A percentile compares a stretch with the other conserved stretches of the same genome.
phyloP scores from a whole-genome alignment of 2,113 vertebrate genomes.

The Apistogramma diplotaenia region DNA sequence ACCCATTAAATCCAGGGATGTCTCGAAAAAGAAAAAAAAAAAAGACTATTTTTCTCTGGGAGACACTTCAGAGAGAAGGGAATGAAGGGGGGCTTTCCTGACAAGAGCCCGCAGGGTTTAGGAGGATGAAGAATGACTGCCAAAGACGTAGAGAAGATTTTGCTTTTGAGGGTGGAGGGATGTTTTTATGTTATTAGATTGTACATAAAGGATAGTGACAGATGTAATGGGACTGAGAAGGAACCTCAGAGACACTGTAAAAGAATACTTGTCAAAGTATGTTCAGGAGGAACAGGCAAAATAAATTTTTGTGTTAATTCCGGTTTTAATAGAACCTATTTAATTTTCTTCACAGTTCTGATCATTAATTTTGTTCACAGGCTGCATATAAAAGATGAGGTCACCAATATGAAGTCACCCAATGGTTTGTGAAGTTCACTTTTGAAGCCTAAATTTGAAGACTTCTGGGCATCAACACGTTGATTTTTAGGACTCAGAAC shows the following conservation, averaged over 20 bases:
- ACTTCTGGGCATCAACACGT: too few species aligned
- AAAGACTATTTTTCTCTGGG: slow-evolving; percentile 18
- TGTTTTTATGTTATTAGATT: slow-evolving; percentile 11
- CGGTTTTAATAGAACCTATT: neutral
- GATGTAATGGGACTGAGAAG: neutral
- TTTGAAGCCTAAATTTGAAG: too few species aligned
- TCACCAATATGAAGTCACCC: too few species aligned
- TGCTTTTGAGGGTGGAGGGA: neutral
- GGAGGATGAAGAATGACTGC: slow-evolving; percentile 2
- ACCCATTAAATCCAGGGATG: slow-evolving; percentile 49
- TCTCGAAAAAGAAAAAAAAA: neutral
- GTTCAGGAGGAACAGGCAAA: neutral
- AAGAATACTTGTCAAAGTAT: neutral
- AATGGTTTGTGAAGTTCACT: too few species aligned
- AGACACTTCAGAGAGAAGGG: slow-evolving; percentile 18
- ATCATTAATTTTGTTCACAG: too few species aligned
- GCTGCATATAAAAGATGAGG: too few species aligned
- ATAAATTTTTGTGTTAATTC: neutral
- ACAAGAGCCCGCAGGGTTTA: slow-evolving; percentile 30
- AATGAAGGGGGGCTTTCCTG: slow-evolving; percentile 36
- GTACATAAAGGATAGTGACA: slow-evolving; percentile 5
- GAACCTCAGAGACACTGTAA: neutral
- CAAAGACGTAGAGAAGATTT: neutral
- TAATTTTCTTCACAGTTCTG: neutral
- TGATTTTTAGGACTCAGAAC: too few species aligned